phyloP scores from a whole-genome alignment of 2,113 vertebrate genomes.

The Plotosus lineatus region DNA sequence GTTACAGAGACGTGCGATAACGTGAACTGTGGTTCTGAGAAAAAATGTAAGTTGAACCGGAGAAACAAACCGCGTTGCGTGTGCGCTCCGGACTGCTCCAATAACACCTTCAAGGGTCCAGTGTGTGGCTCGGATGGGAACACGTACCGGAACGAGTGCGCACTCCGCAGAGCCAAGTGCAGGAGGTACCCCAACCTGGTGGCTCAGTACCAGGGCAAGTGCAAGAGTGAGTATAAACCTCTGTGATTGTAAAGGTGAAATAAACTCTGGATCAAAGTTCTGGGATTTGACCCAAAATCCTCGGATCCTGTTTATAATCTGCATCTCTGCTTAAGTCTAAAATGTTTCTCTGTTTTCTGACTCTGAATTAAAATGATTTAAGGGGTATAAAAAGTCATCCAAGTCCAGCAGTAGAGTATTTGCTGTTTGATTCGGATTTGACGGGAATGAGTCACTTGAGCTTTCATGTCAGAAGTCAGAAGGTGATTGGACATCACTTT shows the following conservation, averaged over 20 bases:
- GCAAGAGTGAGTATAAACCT: constrained; percentile 81
- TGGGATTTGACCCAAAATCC: not conserved
- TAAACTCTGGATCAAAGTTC: not conserved
- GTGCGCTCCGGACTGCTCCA: constrained; percentile 87
- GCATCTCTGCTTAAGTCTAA: not conserved
- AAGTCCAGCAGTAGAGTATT: too few relatives aligned
- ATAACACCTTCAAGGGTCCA: constrained; percentile 82
- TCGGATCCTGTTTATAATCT: not conserved
- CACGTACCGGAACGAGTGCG: constrained; percentile 86
- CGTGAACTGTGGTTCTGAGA: constrained; percentile 85
- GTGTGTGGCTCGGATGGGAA: constrained; percentile 87
- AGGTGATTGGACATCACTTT: too few relatives aligned
- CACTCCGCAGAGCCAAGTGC: constrained; percentile 85
- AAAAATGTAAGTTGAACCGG: constrained; percentile 89
- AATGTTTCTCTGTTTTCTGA: not conserved
- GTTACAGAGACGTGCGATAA: constrained; percentile 86
- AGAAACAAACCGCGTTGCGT: constrained; percentile 88
- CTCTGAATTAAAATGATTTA: not conserved
- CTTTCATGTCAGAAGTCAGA: too few relatives aligned
- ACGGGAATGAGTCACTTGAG: too few relatives aligned
- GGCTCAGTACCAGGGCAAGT: constrained; percentile 87
- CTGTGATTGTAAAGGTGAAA: not conserved
- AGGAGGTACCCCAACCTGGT: constrained; percentile 84
- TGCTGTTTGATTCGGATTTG: too few relatives aligned
- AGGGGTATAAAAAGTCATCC: too few relatives aligned